Conservation (phyloP, 2,113 vertebrate genomes). For the Camarhynchus parvulus region DNA sequence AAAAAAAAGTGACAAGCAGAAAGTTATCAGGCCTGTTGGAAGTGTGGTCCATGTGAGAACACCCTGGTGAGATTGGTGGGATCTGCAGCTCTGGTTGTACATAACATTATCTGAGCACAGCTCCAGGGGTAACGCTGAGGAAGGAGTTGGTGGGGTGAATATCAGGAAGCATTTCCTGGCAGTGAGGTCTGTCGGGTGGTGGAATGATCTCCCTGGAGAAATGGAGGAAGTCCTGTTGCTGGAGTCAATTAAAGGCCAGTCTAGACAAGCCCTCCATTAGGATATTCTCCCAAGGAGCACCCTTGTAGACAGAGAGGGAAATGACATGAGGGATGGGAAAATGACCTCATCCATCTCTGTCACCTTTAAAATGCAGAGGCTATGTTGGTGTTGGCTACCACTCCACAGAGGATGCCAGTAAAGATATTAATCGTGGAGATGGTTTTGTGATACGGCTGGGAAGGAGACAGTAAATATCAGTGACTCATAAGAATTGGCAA, state of each 20-base stretch:
- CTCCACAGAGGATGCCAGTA: not conserved
- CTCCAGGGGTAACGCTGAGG: not conserved
- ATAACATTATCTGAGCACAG: not conserved
- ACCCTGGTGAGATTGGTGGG: not conserved
- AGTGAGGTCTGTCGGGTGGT: not conserved
- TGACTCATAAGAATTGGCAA: not conserved
- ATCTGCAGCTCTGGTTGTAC: not conserved
- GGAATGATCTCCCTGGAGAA: constrained; percentile 29
- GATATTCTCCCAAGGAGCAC: constrained; percentile 28
- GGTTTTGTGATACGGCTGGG: not conserved
- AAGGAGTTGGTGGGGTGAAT: not conserved
- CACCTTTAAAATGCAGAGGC: not conserved
- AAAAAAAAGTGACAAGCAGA: not conserved
- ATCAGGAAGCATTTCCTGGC: constrained; percentile 49
- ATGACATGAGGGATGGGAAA: constrained; percentile 29
- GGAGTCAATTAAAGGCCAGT: constrained; percentile 41
- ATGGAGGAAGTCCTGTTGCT: constrained; percentile 31
- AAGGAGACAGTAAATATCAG: not conserved
- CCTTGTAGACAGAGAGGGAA: not conserved
- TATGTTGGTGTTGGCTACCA: constrained; percentile 7
- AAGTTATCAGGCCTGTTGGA: not conserved
- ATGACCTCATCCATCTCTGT: constrained; percentile 48
- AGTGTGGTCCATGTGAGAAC: not conserved
- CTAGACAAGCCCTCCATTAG: constrained; percentile 46
- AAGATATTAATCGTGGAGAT: not conserved